phyloP scores from a whole-genome alignment of 2,888 invertebrate genomes.

The Antheraea yamamai region DNA sequence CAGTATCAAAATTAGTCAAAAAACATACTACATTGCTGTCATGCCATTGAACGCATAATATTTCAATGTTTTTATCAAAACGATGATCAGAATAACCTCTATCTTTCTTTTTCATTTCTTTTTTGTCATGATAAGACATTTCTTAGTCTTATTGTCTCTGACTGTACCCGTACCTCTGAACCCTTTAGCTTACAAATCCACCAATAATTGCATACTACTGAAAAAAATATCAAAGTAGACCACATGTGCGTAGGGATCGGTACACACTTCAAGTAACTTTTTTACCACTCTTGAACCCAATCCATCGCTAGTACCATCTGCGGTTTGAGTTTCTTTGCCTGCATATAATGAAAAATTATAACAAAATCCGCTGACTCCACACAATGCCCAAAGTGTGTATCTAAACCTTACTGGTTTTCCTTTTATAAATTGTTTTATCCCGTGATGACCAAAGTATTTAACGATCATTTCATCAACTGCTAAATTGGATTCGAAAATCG shows the following conservation, averaged over 20 bases:
- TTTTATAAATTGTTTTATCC: neutral
- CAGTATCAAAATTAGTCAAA: too few species aligned
- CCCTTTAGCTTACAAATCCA: too few species aligned
- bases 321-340: neutral
- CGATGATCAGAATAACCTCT: too few species aligned
- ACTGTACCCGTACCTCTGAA: too few species aligned
- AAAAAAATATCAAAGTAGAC: neutral
- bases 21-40: too few species aligned
- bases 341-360: conserved; percentile 21
- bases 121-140: too few species aligned
- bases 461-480: conserved; percentile 8
- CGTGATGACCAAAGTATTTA: conserved; percentile 10
- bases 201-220: too few species aligned
- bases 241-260: neutral
- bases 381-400: neutral
- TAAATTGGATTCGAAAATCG: conserved; percentile 11
- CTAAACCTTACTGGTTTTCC: neutral
- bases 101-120: too few species aligned
- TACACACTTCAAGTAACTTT: neutral
- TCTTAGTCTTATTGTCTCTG: too few species aligned
- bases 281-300: neutral
- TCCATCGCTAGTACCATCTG: neutral
- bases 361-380: conserved; percentile 24
- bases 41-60: too few species aligned
- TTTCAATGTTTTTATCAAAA: too few species aligned